Percentiles rank a stretch among this genome's conserved stretches.
These are phyloP conservation scores for Cephalopachus bancanus DNA, from an alignment of 2,797 vertebrate genomes.

Conservation along the genomic window DNA sequence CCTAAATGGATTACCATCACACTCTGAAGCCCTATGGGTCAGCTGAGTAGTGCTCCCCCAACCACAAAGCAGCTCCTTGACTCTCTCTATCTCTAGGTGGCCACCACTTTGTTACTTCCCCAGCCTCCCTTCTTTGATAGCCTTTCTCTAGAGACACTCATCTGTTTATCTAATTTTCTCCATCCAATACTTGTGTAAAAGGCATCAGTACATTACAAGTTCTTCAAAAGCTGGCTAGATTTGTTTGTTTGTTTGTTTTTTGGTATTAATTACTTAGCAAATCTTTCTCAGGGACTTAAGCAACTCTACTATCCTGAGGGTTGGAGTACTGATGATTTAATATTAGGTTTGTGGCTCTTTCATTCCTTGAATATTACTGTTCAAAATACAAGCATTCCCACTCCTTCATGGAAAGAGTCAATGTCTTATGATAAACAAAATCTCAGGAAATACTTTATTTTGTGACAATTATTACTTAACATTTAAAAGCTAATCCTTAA, in stretches of 20 bases:
- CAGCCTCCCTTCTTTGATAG: background rate
- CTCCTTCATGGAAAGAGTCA: background rate
- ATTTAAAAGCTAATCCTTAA: constrained; percentile 10
- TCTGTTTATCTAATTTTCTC: background rate
- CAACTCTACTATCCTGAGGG: background rate
- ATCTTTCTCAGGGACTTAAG: background rate
- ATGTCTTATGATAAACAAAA: background rate
- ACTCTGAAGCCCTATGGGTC: background rate
- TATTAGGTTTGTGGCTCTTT: background rate
- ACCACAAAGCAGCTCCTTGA: background rate
- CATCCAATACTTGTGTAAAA: background rate
- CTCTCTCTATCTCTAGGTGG: background rate
- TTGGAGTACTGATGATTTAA: background rate
- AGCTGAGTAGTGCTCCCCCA: background rate
- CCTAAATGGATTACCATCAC: background rate
- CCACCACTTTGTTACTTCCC: background rate
- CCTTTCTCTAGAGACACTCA: background rate
- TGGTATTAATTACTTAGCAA: background rate
- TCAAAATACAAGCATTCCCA: background rate
- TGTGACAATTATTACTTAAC: constrained; percentile 5
- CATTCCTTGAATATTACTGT: background rate
- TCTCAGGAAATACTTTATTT: background rate
- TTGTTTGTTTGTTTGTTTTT: background rate
- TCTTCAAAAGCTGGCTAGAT: background rate
- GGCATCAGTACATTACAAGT: background rate